A percentile compares a stretch with the other conserved stretches of the same genome.
phyloP scores from a whole-genome alignment of 2,888 invertebrate species.

The Pyrrhosoma nymphula region DNA sequence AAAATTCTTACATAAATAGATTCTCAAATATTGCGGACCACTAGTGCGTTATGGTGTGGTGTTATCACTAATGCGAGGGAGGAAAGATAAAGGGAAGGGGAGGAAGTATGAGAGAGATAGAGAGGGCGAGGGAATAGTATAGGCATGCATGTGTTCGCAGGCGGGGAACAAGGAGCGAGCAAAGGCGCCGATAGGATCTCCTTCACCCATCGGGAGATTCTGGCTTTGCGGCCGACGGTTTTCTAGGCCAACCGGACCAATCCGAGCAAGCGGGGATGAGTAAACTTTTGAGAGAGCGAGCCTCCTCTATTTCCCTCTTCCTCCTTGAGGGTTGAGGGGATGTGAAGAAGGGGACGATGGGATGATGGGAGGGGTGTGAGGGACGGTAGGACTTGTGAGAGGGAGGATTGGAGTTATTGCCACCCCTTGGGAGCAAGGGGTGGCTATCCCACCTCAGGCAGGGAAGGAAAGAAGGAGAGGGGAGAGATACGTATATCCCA shows the following conservation, averaged over 20 bases:
- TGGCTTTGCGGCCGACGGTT: constrained; percentile 43
- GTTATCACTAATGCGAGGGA: background rate
- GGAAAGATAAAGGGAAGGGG: background rate
- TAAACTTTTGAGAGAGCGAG: constrained; percentile 14
- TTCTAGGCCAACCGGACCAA: constrained; percentile 14
- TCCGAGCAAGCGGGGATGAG: background rate
- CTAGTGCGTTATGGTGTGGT: too few relatives aligned
- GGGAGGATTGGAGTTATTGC: background rate
- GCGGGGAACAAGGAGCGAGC: background rate
- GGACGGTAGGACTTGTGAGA: background rate
- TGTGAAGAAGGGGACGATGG: background rate
- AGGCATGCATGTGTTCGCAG: background rate
- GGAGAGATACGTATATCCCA: background rate
- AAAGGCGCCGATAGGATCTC: constrained; percentile 38
- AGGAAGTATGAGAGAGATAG: background rate
- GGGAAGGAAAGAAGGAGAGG: too few relatives aligned
- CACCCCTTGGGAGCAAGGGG: background rate
- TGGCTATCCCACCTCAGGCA: background rate
- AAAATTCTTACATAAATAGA: too few relatives aligned
- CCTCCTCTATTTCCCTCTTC: too few relatives aligned
- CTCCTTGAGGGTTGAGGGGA: background rate
- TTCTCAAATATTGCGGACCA: too few relatives aligned
- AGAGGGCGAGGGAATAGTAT: too few relatives aligned
- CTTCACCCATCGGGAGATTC: constrained; percentile 35
- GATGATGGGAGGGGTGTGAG: background rate